Evolutionary conservation across 2,888 invertebrate genomes (phyloP), one percentile per base, ranked within the genome.

Genomic region (Callyntrura sp.): DNA sequence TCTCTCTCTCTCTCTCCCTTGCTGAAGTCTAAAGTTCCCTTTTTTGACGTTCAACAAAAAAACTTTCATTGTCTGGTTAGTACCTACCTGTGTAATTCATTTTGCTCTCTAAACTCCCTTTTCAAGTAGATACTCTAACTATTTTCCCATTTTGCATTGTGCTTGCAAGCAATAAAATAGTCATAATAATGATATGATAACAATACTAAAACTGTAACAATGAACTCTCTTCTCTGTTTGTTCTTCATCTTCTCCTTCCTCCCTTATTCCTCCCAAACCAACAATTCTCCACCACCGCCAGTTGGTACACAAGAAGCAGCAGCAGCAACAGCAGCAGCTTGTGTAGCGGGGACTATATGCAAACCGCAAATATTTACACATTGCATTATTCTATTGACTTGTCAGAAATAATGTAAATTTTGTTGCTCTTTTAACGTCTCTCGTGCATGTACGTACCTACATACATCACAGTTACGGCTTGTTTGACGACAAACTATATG

Each of bases 201-300:
- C 51, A 51, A 51, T 48, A 78, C 25, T 14, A 81, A 81, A 79
- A 57, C n/a, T 79, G 79, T 81, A 62, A 81, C 81, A 81, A 81
- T 81, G 81, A 81, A 81, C 81, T 81, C 55, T 62, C 57, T n/a
- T n/a, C 17, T 57, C 57, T 62, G n/a, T 62, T 57, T 57, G 1
- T 20, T 57, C 57, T 20, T 57, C n/a, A 17, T 57, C 57, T n/a
- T 35, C 17, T 35, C 23, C 60, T 23, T 62, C 23, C 65, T 35
- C 17, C n/a, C 35, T 35, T 35, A 35, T 35, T 35, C 35, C 35
- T 35, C 35, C 6, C 35, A 35, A 35, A 35, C 35, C 35, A 35
- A 35, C 35, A 35, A 35, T 35, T 35, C 6, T 4, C 35, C 35
- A 35, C 2, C 35, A 35, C 2, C 35, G 6, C 3, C 35, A 35